phyloP scores from a whole-genome alignment of 2,797 vertebrate genomes.

The Hippopotamyrus pictus region DNA sequence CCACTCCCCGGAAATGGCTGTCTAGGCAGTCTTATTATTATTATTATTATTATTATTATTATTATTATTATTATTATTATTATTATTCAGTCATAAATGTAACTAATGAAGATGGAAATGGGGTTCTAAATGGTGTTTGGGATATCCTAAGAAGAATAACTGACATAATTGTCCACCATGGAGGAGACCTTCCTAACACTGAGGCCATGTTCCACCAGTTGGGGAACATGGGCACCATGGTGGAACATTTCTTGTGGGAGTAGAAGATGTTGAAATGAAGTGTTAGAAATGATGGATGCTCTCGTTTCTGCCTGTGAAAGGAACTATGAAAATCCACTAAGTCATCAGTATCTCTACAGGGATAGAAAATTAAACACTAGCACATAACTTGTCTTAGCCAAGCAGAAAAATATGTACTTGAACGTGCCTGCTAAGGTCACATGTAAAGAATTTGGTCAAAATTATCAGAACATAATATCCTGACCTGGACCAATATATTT shows the following conservation, averaged over 20 bases:
- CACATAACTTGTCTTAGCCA: slow-evolving; percentile 20
- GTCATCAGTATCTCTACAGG: background rate
- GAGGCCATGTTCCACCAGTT: background rate
- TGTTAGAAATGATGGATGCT: background rate
- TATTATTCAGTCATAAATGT: too few species aligned
- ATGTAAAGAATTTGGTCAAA: background rate
- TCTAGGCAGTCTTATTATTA: too few species aligned
- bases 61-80: too few species aligned
- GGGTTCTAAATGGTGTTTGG: background rate
- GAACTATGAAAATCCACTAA: slow-evolving; percentile 11
- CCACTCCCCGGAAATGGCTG: too few species aligned
- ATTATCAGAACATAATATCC: background rate
- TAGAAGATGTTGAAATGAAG: background rate
- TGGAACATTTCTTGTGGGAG: background rate
- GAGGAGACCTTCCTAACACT: background rate
- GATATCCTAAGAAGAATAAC: background rate
- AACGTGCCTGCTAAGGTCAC: background rate
- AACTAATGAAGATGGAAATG: background rate
- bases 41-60: too few species aligned
- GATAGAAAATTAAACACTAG: background rate
- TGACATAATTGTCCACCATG: background rate
- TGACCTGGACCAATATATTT: background rate
- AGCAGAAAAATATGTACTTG: background rate
- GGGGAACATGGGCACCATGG: background rate
- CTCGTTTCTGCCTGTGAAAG: background rate